A percentile compares a stretch with the other conserved stretches of the same genome.
Conservation (phyloP, 2,888 invertebrate genomes). For the Dicyrtoma fusca region DNA sequence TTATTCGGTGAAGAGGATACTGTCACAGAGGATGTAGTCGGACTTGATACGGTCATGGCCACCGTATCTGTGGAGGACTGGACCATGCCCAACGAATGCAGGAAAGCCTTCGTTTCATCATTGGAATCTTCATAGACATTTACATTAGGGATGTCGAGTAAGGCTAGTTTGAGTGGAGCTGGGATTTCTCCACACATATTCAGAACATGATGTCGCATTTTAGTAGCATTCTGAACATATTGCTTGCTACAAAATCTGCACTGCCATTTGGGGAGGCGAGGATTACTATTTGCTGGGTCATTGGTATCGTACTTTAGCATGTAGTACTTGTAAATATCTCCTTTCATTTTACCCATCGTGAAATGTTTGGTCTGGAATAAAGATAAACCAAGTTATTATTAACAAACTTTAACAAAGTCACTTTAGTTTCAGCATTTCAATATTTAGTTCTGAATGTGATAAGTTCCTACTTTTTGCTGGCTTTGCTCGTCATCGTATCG, state of each 20-base stretch:
- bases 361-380: no score
- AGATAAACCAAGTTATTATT: no score
- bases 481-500: no score
- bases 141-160: constrained; percentile 22
- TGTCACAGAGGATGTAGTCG: background rate
- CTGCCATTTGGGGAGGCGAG: constrained; percentile 8
- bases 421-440: no score
- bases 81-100: constrained; percentile 6
- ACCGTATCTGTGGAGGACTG: background rate
- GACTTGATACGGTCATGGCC: background rate
- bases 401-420: no score
- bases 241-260: constrained; percentile 28
- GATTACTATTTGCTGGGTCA: constrained; percentile 11
- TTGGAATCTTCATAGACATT: constrained; percentile 13
- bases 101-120: constrained; percentile 15
- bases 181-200: constrained; percentile 34
- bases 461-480: no score
- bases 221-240: constrained; percentile 31
- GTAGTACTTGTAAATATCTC: constrained; percentile 28
- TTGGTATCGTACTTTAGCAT: constrained; percentile 26
- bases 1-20: background rate
- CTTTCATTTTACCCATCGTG: constrained; percentile 28
- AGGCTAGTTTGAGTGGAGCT: constrained; percentile 20
- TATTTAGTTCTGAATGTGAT: no score
- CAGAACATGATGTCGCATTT: constrained; percentile 20